Evolutionary conservation across 2,888 invertebrate genomes (phyloP).

Genomic region (Mythimna albipuncta): DNA sequence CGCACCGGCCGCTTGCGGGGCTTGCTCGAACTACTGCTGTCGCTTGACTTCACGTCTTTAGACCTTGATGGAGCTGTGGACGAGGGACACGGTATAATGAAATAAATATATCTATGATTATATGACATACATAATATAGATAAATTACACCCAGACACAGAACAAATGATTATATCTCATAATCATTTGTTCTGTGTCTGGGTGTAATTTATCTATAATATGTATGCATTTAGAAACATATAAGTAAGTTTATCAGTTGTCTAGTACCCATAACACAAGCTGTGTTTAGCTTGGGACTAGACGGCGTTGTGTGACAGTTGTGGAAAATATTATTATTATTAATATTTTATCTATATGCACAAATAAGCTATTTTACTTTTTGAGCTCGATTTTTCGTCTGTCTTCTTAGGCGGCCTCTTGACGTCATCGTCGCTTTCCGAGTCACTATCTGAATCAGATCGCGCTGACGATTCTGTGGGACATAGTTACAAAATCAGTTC

Average conservation of each 20-base stretch:
- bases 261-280: too few species aligned
- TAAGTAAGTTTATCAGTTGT: too few species aligned
- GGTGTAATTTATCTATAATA: too few species aligned
- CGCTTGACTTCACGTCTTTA: constrained; percentile 84
- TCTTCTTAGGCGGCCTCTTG: constrained; percentile 84
- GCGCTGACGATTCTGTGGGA: constrained; percentile 82
- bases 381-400: constrained; percentile 79
- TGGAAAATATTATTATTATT: too few species aligned
- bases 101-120: neutral
- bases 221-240: too few species aligned
- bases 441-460: constrained; percentile 87
- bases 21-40: constrained; percentile 84
- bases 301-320: too few species aligned
- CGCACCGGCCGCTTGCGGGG: constrained; percentile 84
- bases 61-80: constrained; percentile 78
- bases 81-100: constrained; percentile 9
- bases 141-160: too few species aligned
- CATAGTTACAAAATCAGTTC: constrained; percentile 4
- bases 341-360: neutral
- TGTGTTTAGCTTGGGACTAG: too few species aligned
- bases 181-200: too few species aligned
- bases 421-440: constrained; percentile 89
- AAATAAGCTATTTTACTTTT: constrained; percentile 73
- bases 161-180: too few species aligned
- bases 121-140: too few species aligned